Percentiles rank a stretch among this genome's conserved stretches.
phyloP scores from a whole-genome alignment of 2,113 vertebrate genomes.

The Larimichthys polyactis region DNA sequence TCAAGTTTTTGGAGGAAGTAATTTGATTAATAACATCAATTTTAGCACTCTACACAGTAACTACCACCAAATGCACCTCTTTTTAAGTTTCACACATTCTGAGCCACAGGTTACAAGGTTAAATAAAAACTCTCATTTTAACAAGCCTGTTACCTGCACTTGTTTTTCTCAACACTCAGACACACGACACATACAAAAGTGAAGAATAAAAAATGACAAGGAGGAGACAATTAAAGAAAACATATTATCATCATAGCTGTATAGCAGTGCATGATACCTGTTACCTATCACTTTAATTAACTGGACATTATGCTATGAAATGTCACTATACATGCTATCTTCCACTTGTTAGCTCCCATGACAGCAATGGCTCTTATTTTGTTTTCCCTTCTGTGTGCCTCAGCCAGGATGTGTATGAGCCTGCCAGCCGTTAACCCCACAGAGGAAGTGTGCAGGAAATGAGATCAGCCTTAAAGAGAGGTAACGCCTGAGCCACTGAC shows the following conservation, averaged over 20 bases:
- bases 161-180: background rate
- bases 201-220: background rate
- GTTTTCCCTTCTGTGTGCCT: conserved; percentile 52
- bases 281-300: conserved; percentile 19
- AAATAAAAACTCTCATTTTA: background rate
- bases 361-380: conserved; percentile 51
- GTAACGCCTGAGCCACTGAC: conserved; percentile 79
- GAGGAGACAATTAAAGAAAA: conserved; percentile 18
- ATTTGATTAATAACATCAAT: conserved; percentile 36
- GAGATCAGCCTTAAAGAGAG: conserved; percentile 80
- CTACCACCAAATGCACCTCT: background rate
- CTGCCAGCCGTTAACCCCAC: conserved; percentile 75
- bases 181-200: background rate
- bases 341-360: conserved; percentile 44
- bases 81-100: background rate
- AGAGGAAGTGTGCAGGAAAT: conserved; percentile 83
- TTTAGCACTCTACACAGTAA: conserved; percentile 13
- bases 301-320: conserved; percentile 32
- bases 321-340: conserved; percentile 34
- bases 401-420: conserved; percentile 65
- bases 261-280: conserved; percentile 20
- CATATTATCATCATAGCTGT: conserved; percentile 27
- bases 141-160: background rate
- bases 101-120: background rate
- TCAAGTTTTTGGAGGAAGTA: conserved; percentile 10